A percentile compares a stretch with the other conserved stretches of the same genome.
phyloP scores from a whole-genome alignment of 2,113 vertebrate genomes.

The Sterna hirundo region DNA sequence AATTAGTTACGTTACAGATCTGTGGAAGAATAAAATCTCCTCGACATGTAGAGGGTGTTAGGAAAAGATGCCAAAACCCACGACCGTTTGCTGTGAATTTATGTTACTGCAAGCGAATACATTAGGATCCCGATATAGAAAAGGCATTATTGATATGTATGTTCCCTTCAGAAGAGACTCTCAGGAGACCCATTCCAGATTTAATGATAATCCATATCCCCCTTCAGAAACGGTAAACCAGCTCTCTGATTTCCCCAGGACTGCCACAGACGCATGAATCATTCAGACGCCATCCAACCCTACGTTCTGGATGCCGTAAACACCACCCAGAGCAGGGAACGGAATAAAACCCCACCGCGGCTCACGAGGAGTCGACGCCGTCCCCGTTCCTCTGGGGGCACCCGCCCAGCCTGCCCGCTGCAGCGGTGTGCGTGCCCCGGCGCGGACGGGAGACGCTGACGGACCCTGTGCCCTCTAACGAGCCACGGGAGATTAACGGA shows the following conservation, averaged over 20 bases:
- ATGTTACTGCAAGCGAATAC: conserved; percentile 42
- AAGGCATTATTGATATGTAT: conserved; percentile 52
- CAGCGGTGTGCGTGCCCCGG: accelerated
- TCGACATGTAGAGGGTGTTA: neutral
- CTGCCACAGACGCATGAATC: conserved; percentile 24
- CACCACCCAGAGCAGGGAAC: conserved; percentile 23
- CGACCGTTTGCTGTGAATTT: conserved; percentile 40
- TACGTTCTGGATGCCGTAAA: neutral
- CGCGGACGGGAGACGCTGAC: neutral
- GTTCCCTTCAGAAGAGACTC: conserved; percentile 61
- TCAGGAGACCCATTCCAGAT: conserved; percentile 66
- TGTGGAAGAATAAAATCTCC: neutral
- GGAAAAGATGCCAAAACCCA: neutral
- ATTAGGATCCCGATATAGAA: conserved; percentile 22
- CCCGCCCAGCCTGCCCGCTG: neutral
- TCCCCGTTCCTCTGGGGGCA: conserved; percentile 14
- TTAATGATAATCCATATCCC: conserved; percentile 72
- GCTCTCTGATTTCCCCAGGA: conserved; percentile 50
- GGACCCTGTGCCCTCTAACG: neutral
- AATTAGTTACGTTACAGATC: neutral
- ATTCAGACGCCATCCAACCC: conserved; percentile 5
- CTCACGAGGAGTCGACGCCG: neutral
- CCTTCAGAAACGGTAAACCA: conserved; percentile 51
- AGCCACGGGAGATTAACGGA: neutral
- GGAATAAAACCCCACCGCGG: conserved; percentile 60